These are phyloP conservation scores for Pristis pectinata DNA, from an alignment of 2,797 vertebrate species.

Conservation along the genomic window DNA sequence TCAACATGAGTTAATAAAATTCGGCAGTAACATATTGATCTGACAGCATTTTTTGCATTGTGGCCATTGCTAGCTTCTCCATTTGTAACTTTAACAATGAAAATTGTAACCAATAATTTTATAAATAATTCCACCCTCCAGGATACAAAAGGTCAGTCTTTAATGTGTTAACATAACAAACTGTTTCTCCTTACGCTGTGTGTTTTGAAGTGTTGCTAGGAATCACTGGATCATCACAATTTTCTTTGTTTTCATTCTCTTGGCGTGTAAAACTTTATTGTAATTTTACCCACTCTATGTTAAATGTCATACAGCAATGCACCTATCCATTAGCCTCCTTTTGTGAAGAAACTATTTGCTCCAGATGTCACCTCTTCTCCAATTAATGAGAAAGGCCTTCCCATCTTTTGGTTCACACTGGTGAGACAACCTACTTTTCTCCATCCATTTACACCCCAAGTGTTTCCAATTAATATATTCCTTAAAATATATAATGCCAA, in stretches of 20 bases:
- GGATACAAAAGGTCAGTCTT: not conserved
- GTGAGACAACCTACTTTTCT: not conserved
- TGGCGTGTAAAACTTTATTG: not conserved
- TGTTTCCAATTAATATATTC: not conserved
- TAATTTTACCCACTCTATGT: not conserved
- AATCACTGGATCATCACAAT: not conserved
- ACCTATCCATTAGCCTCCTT: not conserved
- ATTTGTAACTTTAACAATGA: not conserved
- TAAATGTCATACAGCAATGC: not conserved
- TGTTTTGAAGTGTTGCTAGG: too few species aligned
- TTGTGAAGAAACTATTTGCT: not conserved
- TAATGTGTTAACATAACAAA: not conserved
- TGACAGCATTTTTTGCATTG: not conserved
- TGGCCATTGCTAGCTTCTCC: not conserved
- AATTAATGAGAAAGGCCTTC: not conserved
- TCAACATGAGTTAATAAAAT: not conserved
- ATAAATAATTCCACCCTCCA: not conserved
- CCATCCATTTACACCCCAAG: not conserved
- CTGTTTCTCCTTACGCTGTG: not conserved
- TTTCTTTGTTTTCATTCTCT: not conserved
- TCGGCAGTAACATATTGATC: slow-evolving; percentile 1
- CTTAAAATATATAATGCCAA: not conserved
- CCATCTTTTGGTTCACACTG: not conserved
- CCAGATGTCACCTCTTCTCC: not conserved
- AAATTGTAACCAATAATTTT: not conserved